Base-by-base conservation (phyloP, 2,113 vertebrate genomes). In the Panurus biarmicus region DNA sequence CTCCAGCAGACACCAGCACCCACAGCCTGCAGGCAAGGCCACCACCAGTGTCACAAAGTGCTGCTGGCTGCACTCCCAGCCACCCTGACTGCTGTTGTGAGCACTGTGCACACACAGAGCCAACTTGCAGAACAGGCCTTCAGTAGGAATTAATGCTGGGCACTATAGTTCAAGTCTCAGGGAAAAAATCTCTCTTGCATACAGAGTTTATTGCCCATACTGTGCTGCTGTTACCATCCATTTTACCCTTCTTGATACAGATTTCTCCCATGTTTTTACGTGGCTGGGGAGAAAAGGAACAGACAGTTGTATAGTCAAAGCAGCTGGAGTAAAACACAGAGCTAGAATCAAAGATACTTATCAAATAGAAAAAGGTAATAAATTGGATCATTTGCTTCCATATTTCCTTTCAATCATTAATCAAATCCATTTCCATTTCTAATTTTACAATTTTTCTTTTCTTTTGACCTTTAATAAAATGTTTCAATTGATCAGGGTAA, bases 391-490 rank as follows among this genome's bases (percentile, higher is more conserved):
- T 95, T 96, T 95, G 78, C 94, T 87, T 87, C 93, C 66, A 86
- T 96, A 93, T 95, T 96, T 95, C 90, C 92, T 90, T 96, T 91
- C 76, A 90, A 84, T 87, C 80, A 5, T 96, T 95, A 96, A 96
- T 94, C 87, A 96, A 93, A 96, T 93, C 86, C 93, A 97, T 92
- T 96, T 95, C 88, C 90, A 97, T 76, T 80, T 64, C 93, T 95
- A 97, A 95, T 97, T 96, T 95, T 95, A 97, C 80, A 95, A 95
- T 96, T 97, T 97, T 95, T 95, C 93, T 94, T 96, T 94, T 87
- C 90, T 94, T 96, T 95, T 96, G 95, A 97, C 95, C 95, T 95
- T 93, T 96, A 95, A 94, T 96, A 97, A 97, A 96, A 96, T 88
- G 74, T 97, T 96, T 94, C 93, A 93, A 96, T 93, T 97, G 95